Evolutionary conservation across 2,797 vertebrate genomes (phyloP), one percentile per base, ranked within the genome.

Genomic region (Gadopsis marmoratus): DNA sequence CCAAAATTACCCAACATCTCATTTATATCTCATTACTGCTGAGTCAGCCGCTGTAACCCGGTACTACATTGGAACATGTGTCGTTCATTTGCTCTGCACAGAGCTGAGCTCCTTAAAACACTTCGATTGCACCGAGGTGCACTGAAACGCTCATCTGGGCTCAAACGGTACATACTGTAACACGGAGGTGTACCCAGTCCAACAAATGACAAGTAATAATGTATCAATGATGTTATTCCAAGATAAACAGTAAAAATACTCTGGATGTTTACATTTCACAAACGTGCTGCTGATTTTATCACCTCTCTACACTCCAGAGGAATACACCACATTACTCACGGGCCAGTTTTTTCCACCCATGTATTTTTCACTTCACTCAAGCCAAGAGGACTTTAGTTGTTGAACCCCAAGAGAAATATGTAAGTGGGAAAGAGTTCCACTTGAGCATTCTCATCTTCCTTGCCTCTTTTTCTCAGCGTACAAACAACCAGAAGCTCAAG

Each of bases 11-110:
- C 76, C 74, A 56, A 58, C 68, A 76, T 80, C 83, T 87, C 82
- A 86, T 92, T 91, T 85, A 72, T 77, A 78, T 65, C 70, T 76
- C 77, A 37, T 81, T 78, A 80, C 67, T 71, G 88, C 93, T 86
- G 79, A 87, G 51, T 90, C 91, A 89, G 89, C 71, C 66, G 41
- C 79, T 69, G 55, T 56, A 48, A 74, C 74, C 75, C 77, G 19
- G 79, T 63, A 71, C 35, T 39, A 47, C 68, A 65, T 78, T 31
- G 61, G 47, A 84, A 35, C 56, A 67, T 77, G 51, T 7, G 4
- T 73, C 74, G 71, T 71, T 73, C 48, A 41, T 84, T 66, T 74
- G 55, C 62, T 74, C 43, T 59, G 45, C n/a, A 60, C 37, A 43
- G 31, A 51, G 23, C 74, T 21, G 26, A 55, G 61, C 69, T 67